A percentile compares a stretch with the other conserved stretches of the same genome.
These are phyloP conservation scores for Nephila pilipes DNA, from an alignment of 1,140 invertebrate genomes.

Conservation along the genomic window DNA sequence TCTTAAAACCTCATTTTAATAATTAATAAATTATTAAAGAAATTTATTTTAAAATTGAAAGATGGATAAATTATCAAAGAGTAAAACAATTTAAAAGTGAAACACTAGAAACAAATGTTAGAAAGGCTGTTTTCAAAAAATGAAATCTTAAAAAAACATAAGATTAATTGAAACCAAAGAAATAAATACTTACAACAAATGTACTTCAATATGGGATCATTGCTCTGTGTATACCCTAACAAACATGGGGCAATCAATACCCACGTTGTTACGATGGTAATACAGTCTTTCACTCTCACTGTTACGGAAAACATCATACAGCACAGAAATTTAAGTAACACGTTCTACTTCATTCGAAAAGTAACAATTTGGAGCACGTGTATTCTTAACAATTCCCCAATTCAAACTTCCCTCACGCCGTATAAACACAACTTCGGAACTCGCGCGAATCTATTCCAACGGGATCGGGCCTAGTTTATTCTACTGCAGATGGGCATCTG, in stretches of 20 bases:
- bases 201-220: conserved; percentile 54
- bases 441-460: neutral
- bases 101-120: too few species aligned
- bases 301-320: neutral
- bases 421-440: neutral
- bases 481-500: conserved; percentile 37
- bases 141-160: neutral
- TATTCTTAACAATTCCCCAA: neutral
- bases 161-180: neutral
- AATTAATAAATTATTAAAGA: too few species aligned
- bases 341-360: conserved; percentile 13
- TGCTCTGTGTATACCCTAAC: neutral
- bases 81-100: too few species aligned
- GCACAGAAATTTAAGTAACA: neutral
- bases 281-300: neutral
- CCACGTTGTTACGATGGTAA: neutral
- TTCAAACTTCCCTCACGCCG: neutral
- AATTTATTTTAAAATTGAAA: too few species aligned
- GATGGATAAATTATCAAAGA: too few species aligned
- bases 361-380: neutral
- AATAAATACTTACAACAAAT: conserved; percentile 58
- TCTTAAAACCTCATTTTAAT: too few species aligned
- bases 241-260: neutral
- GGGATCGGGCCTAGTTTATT: conserved; percentile 21
- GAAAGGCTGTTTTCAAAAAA: neutral